Base-by-base conservation (phyloP, 2,797 vertebrate genomes). In the Siniperca scherzeri region DNA sequence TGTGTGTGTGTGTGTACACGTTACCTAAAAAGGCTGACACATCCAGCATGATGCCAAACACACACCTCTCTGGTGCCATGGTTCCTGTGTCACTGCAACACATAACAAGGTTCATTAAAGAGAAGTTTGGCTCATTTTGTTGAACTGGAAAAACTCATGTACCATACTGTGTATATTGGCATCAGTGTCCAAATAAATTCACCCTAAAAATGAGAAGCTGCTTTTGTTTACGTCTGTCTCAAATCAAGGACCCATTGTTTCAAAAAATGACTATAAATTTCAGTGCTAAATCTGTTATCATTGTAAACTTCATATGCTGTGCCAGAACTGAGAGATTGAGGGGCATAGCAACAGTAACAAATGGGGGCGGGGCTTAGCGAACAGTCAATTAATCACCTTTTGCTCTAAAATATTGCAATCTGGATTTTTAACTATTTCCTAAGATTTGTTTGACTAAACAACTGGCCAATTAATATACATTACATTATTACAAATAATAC, bases 21-120 rank as follows among this genome's bases (percentile, higher is more conserved):
- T 76, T 96, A 99, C 98, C 97, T 93, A 99, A 93, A 90, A 97
- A 96, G 14, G 98, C 91, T 0, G 97, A 96, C 44, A 98, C 93
- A 62, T 97, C 97, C 89, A 99, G 91, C 97, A 99, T 98, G 88
- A 97, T 96, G 83, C 98, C 98, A 90, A 99, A 99, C 78, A 99
- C 93, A 80, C 98, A 99, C 82, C 97, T 96, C 94, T 99, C 98
- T 52, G 98, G 98, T 74, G 97, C 93, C 57, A 95, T 77, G 2
- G 96, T 96, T 74, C 97, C 98, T 1, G 97, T 97, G 85, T 99
- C 98, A 80, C 98, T 99, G 95, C 69, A 95, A 87, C 36, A 94
- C 68, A 80, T 30, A 80, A 61, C 74, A 79, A 38, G 44, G 16
- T 17, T 16, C 7, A 64, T 40, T 53, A 19, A 33, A 70, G 5